A percentile compares a stretch with the other conserved stretches of the same genome.
phyloP scores from a whole-genome alignment of 1,140 invertebrate species.

The Limonius californicus region DNA sequence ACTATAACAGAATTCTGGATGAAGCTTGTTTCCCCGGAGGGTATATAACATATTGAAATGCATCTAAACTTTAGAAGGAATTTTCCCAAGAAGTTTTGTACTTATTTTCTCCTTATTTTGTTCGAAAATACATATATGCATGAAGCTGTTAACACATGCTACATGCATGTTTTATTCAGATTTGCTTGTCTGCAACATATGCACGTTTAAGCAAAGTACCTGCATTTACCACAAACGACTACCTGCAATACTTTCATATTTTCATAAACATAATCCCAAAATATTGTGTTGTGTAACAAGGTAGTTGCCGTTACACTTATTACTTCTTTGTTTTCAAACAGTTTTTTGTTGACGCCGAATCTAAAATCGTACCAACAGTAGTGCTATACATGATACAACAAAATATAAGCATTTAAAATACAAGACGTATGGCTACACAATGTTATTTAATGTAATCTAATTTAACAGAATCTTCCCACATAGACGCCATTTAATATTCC shows the following conservation, averaged over 20 bases:
- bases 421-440: background rate
- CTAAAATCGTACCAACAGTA: no score
- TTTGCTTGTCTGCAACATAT: background rate
- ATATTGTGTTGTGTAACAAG: no score
- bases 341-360: no score
- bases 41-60: constrained; percentile 4
- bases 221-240: no score
- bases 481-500: constrained; percentile 25
- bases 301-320: no score
- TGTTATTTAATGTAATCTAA: no score
- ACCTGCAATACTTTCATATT: no score
- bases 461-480: constrained; percentile 13
- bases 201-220: background rate
- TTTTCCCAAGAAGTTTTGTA: constrained; percentile 10
- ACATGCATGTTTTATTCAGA: constrained; percentile 14
- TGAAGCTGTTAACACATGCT: constrained; percentile 13
- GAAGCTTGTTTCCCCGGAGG: background rate
- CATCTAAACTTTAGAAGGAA: constrained; percentile 4
- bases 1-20: background rate
- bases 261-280: no score
- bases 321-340: no score
- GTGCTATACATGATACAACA: background rate
- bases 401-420: background rate
- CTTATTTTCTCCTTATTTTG: constrained; percentile 4
- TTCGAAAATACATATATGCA: constrained; percentile 8